Conservation (phyloP, 2,113 vertebrate genomes). For the Tachuris rubrigastra region DNA sequence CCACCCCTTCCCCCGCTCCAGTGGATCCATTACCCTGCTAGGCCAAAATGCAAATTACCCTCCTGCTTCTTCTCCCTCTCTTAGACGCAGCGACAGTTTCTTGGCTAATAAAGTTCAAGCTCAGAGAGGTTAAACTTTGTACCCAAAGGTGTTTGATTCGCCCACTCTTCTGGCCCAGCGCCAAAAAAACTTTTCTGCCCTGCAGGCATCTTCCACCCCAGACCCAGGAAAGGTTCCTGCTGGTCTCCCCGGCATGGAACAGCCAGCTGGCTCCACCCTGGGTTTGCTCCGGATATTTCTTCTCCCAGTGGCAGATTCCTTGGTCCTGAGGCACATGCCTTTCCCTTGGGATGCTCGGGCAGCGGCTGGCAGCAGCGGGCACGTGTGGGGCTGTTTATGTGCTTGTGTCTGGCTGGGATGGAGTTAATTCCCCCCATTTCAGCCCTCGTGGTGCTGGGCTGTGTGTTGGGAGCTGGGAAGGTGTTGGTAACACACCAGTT, state of each 20-base stretch:
- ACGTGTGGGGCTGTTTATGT: rapidly evolving
- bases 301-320: rapidly evolving
- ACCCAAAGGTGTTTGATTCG: not conserved
- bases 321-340: rapidly evolving
- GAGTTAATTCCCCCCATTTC: not conserved
- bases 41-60: not conserved
- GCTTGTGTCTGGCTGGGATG: not conserved
- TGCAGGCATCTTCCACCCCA: not conserved
- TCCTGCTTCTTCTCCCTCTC: conserved; percentile 12
- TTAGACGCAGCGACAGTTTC: not conserved
- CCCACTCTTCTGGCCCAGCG: not conserved
- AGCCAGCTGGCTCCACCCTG: rapidly evolving
- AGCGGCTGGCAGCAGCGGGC: not conserved
- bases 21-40: not conserved
- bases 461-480: not conserved
- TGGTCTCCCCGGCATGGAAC: not conserved
- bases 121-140: not conserved
- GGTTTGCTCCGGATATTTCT: not conserved
- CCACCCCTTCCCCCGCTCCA: conserved; percentile 30
- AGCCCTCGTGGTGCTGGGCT: not conserved
- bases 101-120: conserved; percentile 53
- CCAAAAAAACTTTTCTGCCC: not conserved
- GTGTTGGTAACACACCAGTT: not conserved
- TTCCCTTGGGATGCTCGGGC: not conserved
- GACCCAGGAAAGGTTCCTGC: not conserved